A percentile compares a stretch with the other conserved stretches of the same genome.
phyloP scores from a whole-genome alignment of 2,888 invertebrate genomes.

The Dione vanillae region DNA sequence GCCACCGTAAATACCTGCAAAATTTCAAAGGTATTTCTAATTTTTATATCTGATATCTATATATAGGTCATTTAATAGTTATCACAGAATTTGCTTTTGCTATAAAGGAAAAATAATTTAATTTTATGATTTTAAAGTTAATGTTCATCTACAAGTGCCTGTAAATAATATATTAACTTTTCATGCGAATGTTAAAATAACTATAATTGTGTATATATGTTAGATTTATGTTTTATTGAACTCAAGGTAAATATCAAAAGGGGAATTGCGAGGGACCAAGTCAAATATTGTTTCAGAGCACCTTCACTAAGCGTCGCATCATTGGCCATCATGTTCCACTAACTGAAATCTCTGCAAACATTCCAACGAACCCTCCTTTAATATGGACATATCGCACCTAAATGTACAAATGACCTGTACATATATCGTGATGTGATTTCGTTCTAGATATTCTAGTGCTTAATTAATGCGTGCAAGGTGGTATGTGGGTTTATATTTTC shows the following conservation, averaged over 20 bases:
- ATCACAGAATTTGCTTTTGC: too few relatives aligned
- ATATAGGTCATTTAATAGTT: too few relatives aligned
- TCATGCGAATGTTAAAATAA: background rate
- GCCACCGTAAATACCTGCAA: too few relatives aligned
- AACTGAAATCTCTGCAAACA: conserved; percentile 24
- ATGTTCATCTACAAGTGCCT: background rate
- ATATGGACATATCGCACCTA: conserved; percentile 1
- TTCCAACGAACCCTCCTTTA: background rate
- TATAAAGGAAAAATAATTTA: too few relatives aligned
- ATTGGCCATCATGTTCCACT: conserved; percentile 18
- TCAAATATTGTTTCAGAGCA: conserved; percentile 21
- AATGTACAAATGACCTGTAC: background rate
- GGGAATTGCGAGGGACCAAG: conserved; percentile 10
- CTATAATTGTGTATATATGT: background rate
- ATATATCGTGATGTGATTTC: background rate
- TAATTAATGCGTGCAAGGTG: background rate
- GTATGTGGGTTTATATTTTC: too few relatives aligned
- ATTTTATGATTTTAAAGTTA: background rate
- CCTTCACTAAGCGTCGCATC: conserved; percentile 11
- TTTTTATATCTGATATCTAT: too few relatives aligned
- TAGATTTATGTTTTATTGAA: background rate
- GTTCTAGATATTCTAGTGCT: background rate
- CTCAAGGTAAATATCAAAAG: background rate
- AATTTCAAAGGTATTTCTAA: too few relatives aligned
- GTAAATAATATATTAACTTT: background rate